phyloP scores from a whole-genome alignment of 1,140 invertebrate genomes.

The Octopus sinensis region DNA sequence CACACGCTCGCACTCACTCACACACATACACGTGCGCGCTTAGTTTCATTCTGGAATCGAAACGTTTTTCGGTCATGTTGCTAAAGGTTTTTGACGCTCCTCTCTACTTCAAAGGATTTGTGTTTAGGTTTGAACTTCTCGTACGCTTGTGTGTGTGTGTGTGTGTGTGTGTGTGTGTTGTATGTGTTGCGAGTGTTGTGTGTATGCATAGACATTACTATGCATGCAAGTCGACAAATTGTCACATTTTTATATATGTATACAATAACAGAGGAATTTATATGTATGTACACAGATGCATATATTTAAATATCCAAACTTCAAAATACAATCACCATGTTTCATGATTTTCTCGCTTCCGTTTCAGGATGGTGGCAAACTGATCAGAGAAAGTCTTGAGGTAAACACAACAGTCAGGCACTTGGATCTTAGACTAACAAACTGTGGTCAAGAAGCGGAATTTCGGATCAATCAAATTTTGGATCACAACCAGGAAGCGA shows the following conservation, averaged over 20 bases:
- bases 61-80: too few relatives aligned
- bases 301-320: not conserved
- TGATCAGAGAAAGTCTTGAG: conserved; percentile 56
- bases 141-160: too few relatives aligned
- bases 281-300: not conserved
- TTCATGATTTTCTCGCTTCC: not conserved
- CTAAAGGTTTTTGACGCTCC: too few relatives aligned
- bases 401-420: conserved; percentile 52
- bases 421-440: conserved; percentile 56
- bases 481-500: conserved; percentile 50
- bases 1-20: too few relatives aligned
- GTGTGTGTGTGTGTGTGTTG: too few relatives aligned
- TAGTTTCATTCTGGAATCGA: too few relatives aligned
- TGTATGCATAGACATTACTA: too few relatives aligned
- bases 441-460: conserved; percentile 56
- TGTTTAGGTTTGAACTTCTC: too few relatives aligned
- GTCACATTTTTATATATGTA: not conserved
- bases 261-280: not conserved
- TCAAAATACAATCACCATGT: not conserved
- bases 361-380: conserved; percentile 56
- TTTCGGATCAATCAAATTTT: conserved; percentile 56
- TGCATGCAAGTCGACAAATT: not conserved
- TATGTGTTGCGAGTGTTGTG: too few relatives aligned
- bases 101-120: too few relatives aligned
- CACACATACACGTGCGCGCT: too few relatives aligned